Evolutionary conservation across 2,797 vertebrate species (phyloP).

Genomic region (Carduelis carduelis): DNA sequence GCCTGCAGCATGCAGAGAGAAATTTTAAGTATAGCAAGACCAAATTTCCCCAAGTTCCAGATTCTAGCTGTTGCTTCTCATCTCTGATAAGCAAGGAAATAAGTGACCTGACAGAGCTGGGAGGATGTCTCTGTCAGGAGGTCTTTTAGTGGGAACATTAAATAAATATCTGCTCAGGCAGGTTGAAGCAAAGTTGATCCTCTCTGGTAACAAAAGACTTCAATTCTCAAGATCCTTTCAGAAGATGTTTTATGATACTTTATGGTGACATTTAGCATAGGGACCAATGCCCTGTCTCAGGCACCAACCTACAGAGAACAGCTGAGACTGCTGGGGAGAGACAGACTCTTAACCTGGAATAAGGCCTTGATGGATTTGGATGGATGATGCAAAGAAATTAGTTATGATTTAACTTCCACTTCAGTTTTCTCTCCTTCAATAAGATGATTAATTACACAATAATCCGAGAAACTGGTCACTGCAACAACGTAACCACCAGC

Average conservation of each 20-base stretch:
- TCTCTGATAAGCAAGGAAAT: not conserved
- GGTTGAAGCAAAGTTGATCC: not conserved
- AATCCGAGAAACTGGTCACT: not conserved
- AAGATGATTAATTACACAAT: conserved; percentile 19
- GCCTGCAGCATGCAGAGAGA: fast-evolving
- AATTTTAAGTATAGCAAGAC: not conserved
- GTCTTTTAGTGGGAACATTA: not conserved
- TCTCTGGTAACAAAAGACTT: not conserved
- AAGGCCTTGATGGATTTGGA: not conserved
- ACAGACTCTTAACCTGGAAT: not conserved
- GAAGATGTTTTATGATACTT: not conserved
- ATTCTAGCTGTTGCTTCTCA: not conserved
- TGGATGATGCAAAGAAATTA: not conserved
- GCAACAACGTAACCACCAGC: not conserved
- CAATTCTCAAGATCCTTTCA: not conserved
- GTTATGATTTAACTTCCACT: not conserved
- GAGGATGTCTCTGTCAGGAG: not conserved
- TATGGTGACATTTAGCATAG: not conserved
- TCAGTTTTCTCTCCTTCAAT: not conserved
- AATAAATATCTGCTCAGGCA: not conserved
- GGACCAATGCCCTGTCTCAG: not conserved
- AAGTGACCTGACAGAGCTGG: not conserved
- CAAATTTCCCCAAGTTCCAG: not conserved
- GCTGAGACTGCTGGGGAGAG: not conserved
- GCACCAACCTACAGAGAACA: not conserved